Evolutionary conservation across 2,888 invertebrate genomes (phyloP).

Genomic region (Carpatolechia fugitivella): DNA sequence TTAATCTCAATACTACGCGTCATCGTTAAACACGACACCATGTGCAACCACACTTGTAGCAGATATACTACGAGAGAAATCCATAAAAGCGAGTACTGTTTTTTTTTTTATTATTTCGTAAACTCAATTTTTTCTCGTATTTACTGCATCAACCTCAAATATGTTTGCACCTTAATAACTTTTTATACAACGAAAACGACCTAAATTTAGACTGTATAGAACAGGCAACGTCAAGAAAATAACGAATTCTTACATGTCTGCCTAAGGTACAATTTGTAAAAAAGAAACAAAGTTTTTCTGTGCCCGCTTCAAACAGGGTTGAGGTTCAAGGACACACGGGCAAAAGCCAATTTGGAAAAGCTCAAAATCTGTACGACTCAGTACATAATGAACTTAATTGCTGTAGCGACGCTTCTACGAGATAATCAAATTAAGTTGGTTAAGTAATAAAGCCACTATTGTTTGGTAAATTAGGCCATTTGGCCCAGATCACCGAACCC

Average conservation of each 20-base stretch:
- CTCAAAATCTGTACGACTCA: background rate
- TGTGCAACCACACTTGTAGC: too few relatives aligned
- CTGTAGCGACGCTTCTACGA: constrained; percentile 1
- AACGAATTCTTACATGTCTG: background rate
- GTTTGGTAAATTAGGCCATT: constrained; percentile 40
- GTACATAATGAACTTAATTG: constrained; percentile 3
- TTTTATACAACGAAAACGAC: too few relatives aligned
- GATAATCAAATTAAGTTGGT: constrained; percentile 22
- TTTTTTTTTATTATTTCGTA: too few relatives aligned
- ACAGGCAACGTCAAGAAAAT: background rate
- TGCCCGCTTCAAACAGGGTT: constrained; percentile 1
- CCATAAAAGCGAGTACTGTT: too few relatives aligned
- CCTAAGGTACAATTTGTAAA: too few relatives aligned
- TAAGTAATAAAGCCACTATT: constrained; percentile 33
- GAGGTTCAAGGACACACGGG: constrained; percentile 1
- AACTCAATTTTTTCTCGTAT: too few relatives aligned
- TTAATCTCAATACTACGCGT: background rate
- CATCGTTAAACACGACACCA: too few relatives aligned
- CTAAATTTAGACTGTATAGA: background rate
- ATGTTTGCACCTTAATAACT: background rate
- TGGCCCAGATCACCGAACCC: constrained; percentile 33
- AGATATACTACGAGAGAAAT: too few relatives aligned
- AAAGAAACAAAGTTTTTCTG: background rate
- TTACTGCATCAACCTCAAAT: too few relatives aligned
- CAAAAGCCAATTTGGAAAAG: background rate